These are phyloP conservation scores for Macaca mulatta DNA, from an alignment of 2,113 vertebrate species.

Conservation along the genomic window DNA sequence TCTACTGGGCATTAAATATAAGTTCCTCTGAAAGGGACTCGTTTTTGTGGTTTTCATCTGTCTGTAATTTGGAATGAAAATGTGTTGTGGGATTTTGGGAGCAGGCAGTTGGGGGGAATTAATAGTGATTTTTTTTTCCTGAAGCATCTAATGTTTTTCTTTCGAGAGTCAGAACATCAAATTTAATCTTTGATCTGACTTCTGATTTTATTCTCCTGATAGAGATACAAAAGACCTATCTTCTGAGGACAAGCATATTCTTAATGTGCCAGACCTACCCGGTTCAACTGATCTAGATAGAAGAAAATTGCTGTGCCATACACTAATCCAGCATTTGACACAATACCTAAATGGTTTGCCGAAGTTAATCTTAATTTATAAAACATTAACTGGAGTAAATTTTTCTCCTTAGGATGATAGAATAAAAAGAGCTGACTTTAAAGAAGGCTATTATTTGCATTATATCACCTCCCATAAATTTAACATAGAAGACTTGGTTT, in stretches of 20 bases:
- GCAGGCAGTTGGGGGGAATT: background rate
- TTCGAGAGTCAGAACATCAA: background rate
- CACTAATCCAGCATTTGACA: conserved; percentile 7
- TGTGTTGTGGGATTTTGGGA: conserved; percentile 29
- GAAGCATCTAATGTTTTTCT: background rate
- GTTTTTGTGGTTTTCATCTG: conserved; percentile 50
- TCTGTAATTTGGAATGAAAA: conserved; percentile 51
- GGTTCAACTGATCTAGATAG: background rate
- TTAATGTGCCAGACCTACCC: background rate
- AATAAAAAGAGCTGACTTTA: conserved; percentile 12
- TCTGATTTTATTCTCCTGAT: background rate
- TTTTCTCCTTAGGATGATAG: conserved; percentile 25
- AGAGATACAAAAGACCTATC: background rate
- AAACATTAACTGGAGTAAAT: conserved; percentile 1
- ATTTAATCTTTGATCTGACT: conserved; percentile 34
- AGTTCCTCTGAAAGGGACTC: conserved; percentile 18
- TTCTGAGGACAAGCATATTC: background rate
- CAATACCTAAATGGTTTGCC: conserved; percentile 39
- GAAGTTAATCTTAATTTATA: conserved; percentile 23
- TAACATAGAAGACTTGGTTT: background rate
- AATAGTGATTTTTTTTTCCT: background rate
- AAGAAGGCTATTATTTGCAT: conserved; percentile 17
- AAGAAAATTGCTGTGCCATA: background rate
- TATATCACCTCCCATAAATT: background rate
- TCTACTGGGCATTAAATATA: conserved; percentile 26